These are phyloP conservation scores for Pecten maximus DNA, from an alignment of 2,888 invertebrate species.

Conservation along the genomic window DNA sequence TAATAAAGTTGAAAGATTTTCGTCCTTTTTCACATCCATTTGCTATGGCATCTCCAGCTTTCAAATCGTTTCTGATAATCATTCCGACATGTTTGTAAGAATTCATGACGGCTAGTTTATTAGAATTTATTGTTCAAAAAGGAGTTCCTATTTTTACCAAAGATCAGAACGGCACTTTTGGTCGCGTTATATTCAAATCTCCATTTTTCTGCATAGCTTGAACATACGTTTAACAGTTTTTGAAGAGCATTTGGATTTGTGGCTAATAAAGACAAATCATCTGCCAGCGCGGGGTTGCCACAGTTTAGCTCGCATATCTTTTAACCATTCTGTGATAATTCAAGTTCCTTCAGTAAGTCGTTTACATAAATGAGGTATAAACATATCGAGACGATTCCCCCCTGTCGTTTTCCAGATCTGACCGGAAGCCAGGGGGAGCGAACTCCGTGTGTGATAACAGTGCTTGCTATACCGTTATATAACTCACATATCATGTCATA, in stretches of 20 bases:
- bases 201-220: background rate
- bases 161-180: background rate
- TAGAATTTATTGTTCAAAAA: background rate
- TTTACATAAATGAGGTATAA: constrained; percentile 36
- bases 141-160: background rate
- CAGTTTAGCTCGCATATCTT: background rate
- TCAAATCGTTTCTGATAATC: background rate
- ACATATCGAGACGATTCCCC: constrained; percentile 36
- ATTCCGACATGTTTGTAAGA: background rate
- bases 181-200: background rate
- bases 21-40: constrained; percentile 4
- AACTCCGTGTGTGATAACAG: background rate
- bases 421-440: constrained; percentile 38
- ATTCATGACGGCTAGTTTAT: background rate
- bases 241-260: background rate
- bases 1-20: background rate
- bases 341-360: constrained; percentile 26
- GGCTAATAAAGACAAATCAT: constrained; percentile 2
- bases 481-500: background rate
- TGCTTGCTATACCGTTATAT: constrained; percentile 35
- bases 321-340: background rate
- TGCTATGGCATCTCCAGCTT: background rate
- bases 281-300: constrained; percentile 11
- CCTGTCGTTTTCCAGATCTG: constrained; percentile 38
- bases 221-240: background rate